A percentile compares a stretch with the other conserved stretches of the same genome.
These are phyloP conservation scores for Poeciliopsis infans DNA, from an alignment of 2,797 vertebrate genomes.

Conservation along the genomic window DNA sequence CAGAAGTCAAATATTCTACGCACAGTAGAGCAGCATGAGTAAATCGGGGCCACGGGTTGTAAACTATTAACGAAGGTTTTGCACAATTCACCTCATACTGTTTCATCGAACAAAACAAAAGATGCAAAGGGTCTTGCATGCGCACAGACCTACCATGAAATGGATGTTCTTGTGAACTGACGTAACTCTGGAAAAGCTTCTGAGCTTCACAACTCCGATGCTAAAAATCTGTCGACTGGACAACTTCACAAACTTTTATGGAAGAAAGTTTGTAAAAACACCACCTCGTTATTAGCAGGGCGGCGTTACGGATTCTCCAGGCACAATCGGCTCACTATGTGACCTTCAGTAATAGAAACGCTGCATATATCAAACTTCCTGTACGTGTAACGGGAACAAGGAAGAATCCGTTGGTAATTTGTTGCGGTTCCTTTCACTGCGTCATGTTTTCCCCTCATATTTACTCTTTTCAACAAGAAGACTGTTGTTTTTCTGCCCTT, in stretches of 20 bases:
- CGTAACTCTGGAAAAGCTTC: not conserved
- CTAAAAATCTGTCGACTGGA: not conserved
- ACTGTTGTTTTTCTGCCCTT: slow-evolving; percentile 34
- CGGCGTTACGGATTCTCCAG: too few species aligned
- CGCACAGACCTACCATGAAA: not conserved
- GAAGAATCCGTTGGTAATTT: not conserved
- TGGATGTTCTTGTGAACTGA: not conserved
- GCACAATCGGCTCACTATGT: not conserved
- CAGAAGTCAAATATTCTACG: not conserved
- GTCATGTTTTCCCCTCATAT: slow-evolving; percentile 22
- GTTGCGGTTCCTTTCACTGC: not conserved
- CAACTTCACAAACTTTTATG: not conserved
- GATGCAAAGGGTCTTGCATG: not conserved
- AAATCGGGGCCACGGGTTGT: not conserved
- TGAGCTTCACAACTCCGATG: not conserved
- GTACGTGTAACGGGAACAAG: not conserved
- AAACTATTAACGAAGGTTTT: not conserved
- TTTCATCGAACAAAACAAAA: not conserved
- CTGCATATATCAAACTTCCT: not conserved
- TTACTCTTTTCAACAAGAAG: slow-evolving; percentile 40
- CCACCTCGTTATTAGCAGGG: too few species aligned
- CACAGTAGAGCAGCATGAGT: not conserved
- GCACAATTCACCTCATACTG: not conserved
- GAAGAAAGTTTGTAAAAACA: not conserved
- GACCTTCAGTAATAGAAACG: not conserved